Conservation (phyloP, 2,113 vertebrate species). For the Scalopus aquaticus region DNA sequence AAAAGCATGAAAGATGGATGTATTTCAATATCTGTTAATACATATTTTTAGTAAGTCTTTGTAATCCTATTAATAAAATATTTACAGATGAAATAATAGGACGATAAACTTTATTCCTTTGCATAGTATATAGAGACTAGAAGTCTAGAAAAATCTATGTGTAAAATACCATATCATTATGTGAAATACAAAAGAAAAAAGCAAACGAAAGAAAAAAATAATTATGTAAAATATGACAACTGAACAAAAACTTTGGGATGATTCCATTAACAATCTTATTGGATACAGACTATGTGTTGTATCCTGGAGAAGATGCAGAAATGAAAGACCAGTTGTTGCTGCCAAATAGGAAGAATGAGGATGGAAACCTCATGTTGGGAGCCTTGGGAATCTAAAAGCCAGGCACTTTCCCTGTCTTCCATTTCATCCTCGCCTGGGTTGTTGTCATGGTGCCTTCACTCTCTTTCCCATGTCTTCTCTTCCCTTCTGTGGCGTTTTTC, state of each 20-base stretch:
- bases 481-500: not conserved
- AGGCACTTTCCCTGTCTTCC: not conserved
- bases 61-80: not conserved
- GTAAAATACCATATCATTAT: not conserved
- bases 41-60: not conserved
- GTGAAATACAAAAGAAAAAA: not conserved
- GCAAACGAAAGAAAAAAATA: not conserved
- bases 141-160: not conserved
- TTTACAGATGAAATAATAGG: slow-evolving; percentile 21
- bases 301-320: not conserved
- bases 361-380: not conserved
- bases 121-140: not conserved
- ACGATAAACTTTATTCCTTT: not conserved
- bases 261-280: not conserved
- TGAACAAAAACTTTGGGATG: not conserved
- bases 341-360: not conserved
- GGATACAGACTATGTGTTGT: not conserved
- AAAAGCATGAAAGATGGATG: not conserved
- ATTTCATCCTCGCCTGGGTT: not conserved
- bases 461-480: not conserved
- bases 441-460: not conserved
- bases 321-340: not conserved
- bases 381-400: not conserved
- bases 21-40: not conserved
- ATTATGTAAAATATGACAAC: not conserved